Evolutionary conservation across 2,113 vertebrate genomes (phyloP).

Genomic region (Phyllostomus hastatus): DNA sequence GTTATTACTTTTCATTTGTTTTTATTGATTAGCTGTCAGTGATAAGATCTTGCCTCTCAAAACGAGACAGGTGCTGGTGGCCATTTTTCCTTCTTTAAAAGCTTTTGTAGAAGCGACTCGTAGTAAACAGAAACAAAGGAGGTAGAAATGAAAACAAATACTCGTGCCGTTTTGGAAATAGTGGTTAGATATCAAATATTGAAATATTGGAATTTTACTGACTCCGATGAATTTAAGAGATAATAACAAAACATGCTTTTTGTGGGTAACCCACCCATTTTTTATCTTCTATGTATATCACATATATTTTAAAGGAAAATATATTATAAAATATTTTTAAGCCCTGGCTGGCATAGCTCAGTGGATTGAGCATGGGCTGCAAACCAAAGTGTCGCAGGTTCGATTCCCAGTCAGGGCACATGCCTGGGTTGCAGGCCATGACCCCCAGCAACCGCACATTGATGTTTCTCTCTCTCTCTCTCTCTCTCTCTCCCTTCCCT

Average conservation of each 20-base stretch:
- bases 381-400: no score
- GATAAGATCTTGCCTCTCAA: slow-evolving; percentile 73
- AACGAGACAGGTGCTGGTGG: slow-evolving; percentile 69
- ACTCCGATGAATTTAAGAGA: neutral
- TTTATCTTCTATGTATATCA: neutral
- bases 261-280: neutral
- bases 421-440: no score
- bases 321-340: neutral
- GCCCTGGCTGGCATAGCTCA: no score
- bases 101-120: slow-evolving; percentile 50
- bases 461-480: no score
- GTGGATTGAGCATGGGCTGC: no score
- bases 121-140: slow-evolving; percentile 58
- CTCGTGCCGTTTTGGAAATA: neutral
- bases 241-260: neutral
- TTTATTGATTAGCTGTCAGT: slow-evolving; percentile 81
- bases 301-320: neutral
- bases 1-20: slow-evolving; percentile 82
- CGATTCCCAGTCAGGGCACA: no score
- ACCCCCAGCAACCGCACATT: no score
- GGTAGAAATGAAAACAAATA: slow-evolving; percentile 42
- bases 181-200: neutral
- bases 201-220: slow-evolving; percentile 33
- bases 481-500: no score
- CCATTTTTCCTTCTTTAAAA: slow-evolving; percentile 64